Percentiles rank a stretch among this genome's conserved stretches.
Conservation (phyloP, 2,113 vertebrate species). For the Meleagris gallopavo region DNA sequence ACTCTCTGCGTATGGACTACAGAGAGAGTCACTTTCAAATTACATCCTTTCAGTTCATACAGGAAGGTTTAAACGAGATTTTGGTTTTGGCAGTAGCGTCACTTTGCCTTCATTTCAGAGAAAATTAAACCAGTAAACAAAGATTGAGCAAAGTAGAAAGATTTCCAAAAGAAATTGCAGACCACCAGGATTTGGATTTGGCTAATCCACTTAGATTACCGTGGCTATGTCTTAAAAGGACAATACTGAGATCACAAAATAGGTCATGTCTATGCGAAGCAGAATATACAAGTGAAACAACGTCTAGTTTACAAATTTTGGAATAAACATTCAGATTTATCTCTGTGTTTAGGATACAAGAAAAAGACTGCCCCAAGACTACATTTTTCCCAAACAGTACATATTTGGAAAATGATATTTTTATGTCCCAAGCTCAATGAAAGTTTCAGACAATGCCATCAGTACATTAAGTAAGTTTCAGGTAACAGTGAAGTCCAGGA, state of each 20-base stretch:
- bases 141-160: conserved; percentile 64
- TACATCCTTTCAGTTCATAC: not conserved
- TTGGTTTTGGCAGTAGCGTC: conserved; percentile 24
- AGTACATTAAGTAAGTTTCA: not conserved
- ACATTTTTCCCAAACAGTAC: not conserved
- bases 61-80: not conserved
- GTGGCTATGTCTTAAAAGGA: conserved; percentile 78
- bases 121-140: conserved; percentile 72
- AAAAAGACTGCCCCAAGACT: not conserved
- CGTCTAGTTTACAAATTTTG: conserved; percentile 13
- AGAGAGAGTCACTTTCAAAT: not conserved
- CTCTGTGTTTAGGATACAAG: not conserved
- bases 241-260: conserved; percentile 77
- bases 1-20: not conserved
- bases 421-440: not conserved
- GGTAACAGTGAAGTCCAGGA: not conserved
- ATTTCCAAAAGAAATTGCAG: conserved; percentile 79
- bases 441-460: not conserved
- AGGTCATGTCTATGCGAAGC: conserved; percentile 72
- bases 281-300: conserved; percentile 44
- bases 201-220: conserved; percentile 84
- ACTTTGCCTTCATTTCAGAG: conserved; percentile 1
- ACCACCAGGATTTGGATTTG: conserved; percentile 82
- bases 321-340: not conserved
- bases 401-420: not conserved